These are phyloP conservation scores for Gryon sp. DNA, from an alignment of 1,140 invertebrate genomes.

Conservation along the genomic window DNA sequence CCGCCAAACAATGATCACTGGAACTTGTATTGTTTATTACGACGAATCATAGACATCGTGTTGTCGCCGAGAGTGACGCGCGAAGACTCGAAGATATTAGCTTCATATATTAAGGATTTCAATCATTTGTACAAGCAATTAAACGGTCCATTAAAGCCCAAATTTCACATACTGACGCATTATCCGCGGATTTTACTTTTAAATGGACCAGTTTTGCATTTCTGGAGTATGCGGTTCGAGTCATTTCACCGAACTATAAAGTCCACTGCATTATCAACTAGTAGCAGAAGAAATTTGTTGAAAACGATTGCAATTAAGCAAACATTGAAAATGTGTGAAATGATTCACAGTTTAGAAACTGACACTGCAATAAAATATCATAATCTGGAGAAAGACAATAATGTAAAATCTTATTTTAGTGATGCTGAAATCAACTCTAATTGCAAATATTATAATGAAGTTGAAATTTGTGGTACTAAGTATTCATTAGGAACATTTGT, in stretches of 20 bases:
- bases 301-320: conserved; percentile 22
- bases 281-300: conserved; percentile 16
- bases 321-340: conserved; percentile 15
- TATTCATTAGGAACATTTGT: conserved; percentile 14
- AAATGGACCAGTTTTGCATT: conserved; percentile 10
- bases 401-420: conserved; percentile 5
- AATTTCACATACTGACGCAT: conserved; percentile 23
- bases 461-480: conserved; percentile 1
- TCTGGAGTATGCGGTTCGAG: conserved; percentile 36
- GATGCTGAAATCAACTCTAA: not conserved
- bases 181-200: conserved; percentile 9
- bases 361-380: not conserved
- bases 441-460: not conserved
- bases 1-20: conserved; percentile 2
- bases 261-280: conserved; percentile 1
- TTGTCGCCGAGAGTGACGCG: conserved; percentile 12
- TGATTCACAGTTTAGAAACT: conserved; percentile 8
- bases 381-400: not conserved
- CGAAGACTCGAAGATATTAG: not conserved
- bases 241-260: conserved; percentile 18
- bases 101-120: not conserved
- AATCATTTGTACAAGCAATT: conserved; percentile 5
- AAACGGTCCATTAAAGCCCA: conserved; percentile 8
- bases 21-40: conserved; percentile 10
- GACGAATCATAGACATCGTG: conserved; percentile 14